Conservation (phyloP, 2,113 vertebrate genomes). For the Phaethon lepturus region DNA sequence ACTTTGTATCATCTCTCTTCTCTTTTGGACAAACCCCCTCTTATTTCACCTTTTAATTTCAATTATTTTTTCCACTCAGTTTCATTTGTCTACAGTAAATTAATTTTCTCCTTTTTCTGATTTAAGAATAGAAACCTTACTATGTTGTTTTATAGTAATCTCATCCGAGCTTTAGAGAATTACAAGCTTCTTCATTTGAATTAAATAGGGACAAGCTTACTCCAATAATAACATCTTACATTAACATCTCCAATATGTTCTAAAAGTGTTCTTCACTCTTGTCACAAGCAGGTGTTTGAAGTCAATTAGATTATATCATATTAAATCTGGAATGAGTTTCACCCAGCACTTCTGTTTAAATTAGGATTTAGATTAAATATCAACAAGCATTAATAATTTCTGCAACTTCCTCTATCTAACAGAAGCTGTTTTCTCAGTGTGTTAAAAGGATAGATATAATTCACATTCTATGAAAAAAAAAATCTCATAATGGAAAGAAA, state of each 20-base stretch:
- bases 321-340: neutral
- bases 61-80: neutral
- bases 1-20: neutral
- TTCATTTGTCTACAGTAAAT: neutral
- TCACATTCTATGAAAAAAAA: neutral
- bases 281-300: neutral
- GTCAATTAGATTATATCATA: neutral
- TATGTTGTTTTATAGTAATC: neutral
- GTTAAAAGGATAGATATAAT: neutral
- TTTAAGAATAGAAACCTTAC: neutral
- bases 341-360: slow-evolving; percentile 5
- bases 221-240: neutral
- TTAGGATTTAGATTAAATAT: slow-evolving; percentile 25
- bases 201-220: neutral
- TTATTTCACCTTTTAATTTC: neutral
- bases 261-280: neutral
- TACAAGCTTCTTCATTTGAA: slow-evolving; percentile 8
- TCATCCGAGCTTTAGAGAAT: neutral
- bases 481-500: neutral
- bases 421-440: neutral
- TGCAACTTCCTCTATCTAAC: neutral
- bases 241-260: neutral
- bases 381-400: neutral
- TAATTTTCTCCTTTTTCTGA: neutral
- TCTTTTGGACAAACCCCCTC: neutral